Base-by-base conservation (phyloP, 2,797 vertebrate species). In the Spinus pinus region DNA sequence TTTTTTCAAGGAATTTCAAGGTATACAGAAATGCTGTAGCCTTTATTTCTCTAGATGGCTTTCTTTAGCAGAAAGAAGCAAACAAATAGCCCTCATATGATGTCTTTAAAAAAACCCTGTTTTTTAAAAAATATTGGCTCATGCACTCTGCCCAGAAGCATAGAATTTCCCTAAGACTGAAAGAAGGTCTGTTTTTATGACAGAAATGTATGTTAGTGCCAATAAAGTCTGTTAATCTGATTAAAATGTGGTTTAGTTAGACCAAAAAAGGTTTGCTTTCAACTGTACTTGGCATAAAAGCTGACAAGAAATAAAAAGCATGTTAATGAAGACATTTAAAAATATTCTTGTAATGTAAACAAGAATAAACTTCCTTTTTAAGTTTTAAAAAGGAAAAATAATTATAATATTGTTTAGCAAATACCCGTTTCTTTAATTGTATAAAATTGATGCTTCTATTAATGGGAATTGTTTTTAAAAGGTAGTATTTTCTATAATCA, bases 141-240 rank as follows among this genome's bases (percentile, higher is more conserved):
- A 33, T 50, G 16, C 23, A 33, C 13, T 86, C 46, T 93, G 66
- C 35, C 42, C 46, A 64, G 25, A 57, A 77, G 83, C 42, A 31
- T 1, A 81, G 33, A 83, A 57, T 81, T 90, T 88, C 77, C 31
- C 42, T 17, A 75, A 83, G 54, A 51, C 70, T 94, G 65, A 80
- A 88, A 67, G 37, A 88, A 67, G 37, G 31, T 67, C 44, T 90
- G 57, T 75, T 70, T 91, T 71, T 73, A 44, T 82, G 87, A 51
- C 57, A 73, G 53, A 88, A 73, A 41, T 77, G 23, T 51, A 17
- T 82, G 24, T 81, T 72, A 53, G 27, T 91, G 79, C 89, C 78
- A 70, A 33, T 90, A 19, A 81, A 86, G 60, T 87, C 54, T 79
- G 44, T 90, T 96, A 81, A 90, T 85, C 74, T 80, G 50, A 79